Base-by-base conservation (phyloP, 2,113 vertebrate species). In the Protobothrops mucrosquamatus region DNA sequence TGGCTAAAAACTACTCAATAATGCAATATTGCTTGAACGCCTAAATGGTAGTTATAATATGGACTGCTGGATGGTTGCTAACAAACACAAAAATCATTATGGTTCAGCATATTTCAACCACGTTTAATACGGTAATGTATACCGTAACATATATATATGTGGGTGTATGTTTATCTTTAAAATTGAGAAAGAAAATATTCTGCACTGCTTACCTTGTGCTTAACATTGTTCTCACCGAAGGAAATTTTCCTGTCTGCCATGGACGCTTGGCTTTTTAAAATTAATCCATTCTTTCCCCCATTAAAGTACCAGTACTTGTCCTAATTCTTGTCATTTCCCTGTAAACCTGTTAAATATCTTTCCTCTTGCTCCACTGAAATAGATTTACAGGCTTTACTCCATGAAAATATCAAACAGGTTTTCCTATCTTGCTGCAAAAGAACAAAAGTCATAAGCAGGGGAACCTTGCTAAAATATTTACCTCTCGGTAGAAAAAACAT, bases 401-500 rank as follows among this genome's bases (percentile, higher is more conserved):
- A 14, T 46, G 0, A 22, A 93, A 94, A 94, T 85, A 64, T 39
- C 88, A 93, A 92, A 15, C 87, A 87, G 4, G 39, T 57, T 94
- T 85, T 14, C 61, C 22, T 56, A 69, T 89, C 23, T 87, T 90
- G 85, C 24, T 23, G 89, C 34, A 89, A 95, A 93, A 54, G 0
- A 89, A 29, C 81, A 95, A 61, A 86, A 81, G 91, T 24, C 56
- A 85, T 0, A 0, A 39, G 74, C 81, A 26, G 54, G 87, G 3
- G 88, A 51, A 39, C 22, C 74, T 64, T 46, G n/a, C 81, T 93
- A n/a, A 90, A 95, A 87, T 64, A 87, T 91, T 61, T 74, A 88
- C 54, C 57, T 94, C 96, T 87, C 8, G 2, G 88, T 56, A 43
- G 87, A 26, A 14, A 93, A 59, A 92, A 54, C 90, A 92, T 89